A percentile compares a stretch with the other conserved stretches of the same genome.
These are phyloP conservation scores for Cervus canadensis DNA, from an alignment of 2,113 vertebrate species.

Conservation along the genomic window DNA sequence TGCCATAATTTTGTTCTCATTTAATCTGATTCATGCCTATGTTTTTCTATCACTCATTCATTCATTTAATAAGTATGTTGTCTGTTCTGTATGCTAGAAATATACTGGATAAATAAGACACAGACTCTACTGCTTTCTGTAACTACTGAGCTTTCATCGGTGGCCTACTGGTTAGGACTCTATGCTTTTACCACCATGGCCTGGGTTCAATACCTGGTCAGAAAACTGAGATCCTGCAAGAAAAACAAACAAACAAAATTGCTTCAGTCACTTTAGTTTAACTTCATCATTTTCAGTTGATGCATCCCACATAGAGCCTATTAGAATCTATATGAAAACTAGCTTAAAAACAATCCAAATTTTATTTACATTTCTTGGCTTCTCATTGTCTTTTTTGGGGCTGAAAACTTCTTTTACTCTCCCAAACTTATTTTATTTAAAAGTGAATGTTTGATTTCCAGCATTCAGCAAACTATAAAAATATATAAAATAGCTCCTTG, in stretches of 20 bases:
- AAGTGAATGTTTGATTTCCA: background rate
- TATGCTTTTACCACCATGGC: fast-evolving
- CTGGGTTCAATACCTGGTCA: background rate
- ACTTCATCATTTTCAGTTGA: background rate
- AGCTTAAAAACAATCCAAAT: background rate
- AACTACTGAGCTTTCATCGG: fast-evolving
- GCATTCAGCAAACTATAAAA: background rate
- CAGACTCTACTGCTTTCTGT: background rate
- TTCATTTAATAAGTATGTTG: background rate
- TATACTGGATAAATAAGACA: background rate
- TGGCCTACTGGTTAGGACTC: background rate
- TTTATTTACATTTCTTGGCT: background rate
- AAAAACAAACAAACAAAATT: background rate
- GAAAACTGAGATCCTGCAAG: background rate
- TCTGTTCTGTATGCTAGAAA: background rate
- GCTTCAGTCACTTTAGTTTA: background rate
- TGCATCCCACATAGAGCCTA: fast-evolving
- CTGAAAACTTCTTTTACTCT: background rate
- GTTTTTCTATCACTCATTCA: background rate
- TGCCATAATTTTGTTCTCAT: background rate
- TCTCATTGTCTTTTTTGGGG: background rate
- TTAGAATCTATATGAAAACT: background rate
- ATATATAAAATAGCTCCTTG: background rate
- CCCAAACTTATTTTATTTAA: background rate
- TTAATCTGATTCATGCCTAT: background rate